Percentiles rank a stretch among this genome's conserved stretches.
These are phyloP conservation scores for Nothoprocta pentlandii DNA, from an alignment of 2,113 vertebrate species.

Conservation along the genomic window DNA sequence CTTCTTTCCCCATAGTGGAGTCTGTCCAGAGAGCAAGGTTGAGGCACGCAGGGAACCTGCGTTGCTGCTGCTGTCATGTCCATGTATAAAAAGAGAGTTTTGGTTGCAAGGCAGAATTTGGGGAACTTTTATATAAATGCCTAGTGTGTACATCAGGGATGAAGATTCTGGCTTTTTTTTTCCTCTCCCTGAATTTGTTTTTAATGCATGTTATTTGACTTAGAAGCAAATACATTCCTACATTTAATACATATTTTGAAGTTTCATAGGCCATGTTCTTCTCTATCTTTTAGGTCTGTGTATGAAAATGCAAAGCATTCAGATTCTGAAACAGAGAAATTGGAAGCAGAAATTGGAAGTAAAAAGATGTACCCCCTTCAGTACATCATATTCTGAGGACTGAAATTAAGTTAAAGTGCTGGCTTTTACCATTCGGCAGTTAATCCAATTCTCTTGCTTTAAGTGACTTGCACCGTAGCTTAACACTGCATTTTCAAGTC, in stretches of 20 bases:
- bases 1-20: conserved; percentile 35
- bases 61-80: neutral
- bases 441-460: conserved; percentile 19
- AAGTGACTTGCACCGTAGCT: neutral
- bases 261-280: neutral
- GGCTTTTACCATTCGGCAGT: neutral
- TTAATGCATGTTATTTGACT: neutral
- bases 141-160: neutral
- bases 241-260: neutral
- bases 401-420: neutral
- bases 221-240: neutral
- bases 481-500: conserved; percentile 39
- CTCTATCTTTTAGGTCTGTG: neutral
- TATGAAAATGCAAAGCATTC: neutral
- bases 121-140: neutral
- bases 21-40: conserved; percentile 7
- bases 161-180: neutral
- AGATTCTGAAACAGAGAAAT: conserved; percentile 16
- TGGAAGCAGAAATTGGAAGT: neutral
- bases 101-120: conserved; percentile 16
- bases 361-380: neutral
- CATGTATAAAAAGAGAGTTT: neutral
- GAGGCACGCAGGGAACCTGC: conserved; percentile 49
- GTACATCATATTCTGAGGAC: neutral
- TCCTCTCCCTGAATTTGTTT: too few species aligned